phyloP scores from a whole-genome alignment of 1,140 invertebrate genomes.

The Apolygus lucorum region DNA sequence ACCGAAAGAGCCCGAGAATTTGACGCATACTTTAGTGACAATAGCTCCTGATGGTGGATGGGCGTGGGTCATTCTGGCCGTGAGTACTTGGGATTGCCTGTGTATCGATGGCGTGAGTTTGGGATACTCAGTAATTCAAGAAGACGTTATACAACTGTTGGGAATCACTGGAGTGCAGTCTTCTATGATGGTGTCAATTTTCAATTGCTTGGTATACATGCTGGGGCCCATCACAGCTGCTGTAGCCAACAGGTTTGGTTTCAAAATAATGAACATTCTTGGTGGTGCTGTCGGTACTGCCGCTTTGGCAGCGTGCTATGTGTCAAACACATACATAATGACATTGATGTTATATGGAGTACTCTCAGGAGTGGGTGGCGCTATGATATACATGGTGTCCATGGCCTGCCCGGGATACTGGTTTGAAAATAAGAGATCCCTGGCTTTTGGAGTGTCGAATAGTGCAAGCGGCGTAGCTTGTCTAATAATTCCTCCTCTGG shows the following conservation, averaged over 20 bases:
- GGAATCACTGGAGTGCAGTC: background rate
- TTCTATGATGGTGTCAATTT: background rate
- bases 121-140: background rate
- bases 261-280: background rate
- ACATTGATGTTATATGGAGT: background rate
- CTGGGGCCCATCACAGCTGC: background rate
- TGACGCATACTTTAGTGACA: background rate
- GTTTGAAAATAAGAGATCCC: background rate
- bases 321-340: background rate
- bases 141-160: background rate
- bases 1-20: no score
- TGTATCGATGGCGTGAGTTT: background rate
- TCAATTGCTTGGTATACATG: background rate
- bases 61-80: background rate
- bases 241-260: background rate
- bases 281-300: background rate
- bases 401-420: background rate
- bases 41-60: slow-evolving; percentile 2
- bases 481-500: background rate
- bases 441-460: slow-evolving; percentile 5
- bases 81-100: background rate
- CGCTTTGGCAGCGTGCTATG: background rate
- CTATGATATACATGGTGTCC: slow-evolving; percentile 3
- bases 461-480: background rate
- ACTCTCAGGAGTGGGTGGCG: background rate